Base-by-base conservation (phyloP, 2,888 invertebrate genomes). In the Pachycephus smyrnensis region DNA sequence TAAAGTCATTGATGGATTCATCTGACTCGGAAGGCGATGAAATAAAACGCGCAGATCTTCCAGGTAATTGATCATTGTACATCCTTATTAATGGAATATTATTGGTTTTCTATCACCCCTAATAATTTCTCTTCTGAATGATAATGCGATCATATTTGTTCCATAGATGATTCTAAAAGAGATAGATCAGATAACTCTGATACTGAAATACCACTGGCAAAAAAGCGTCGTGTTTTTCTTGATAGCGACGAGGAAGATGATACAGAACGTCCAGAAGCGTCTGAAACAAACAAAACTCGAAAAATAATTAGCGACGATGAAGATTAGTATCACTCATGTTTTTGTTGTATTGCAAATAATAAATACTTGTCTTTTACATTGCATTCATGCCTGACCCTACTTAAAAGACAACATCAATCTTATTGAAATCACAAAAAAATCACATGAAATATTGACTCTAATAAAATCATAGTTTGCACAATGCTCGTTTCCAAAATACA, bases 171-270 rank as follows among this genome's bases (percentile, higher is more conserved):
- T 15, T 68, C 75, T 0, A 90, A 91, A 74, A 84, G 89, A 82
- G 76, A 75, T 77, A 85, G 86, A 69, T 85, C 87, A 4, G 86
- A 87, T 15, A 83, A 83, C 77, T 88, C 89, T 6, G 89, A 88
- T 36, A 80, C 80, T 12, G 88, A 89, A 30, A 79, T 82, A 36
- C 87, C 87, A 6, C 78, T 77, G 33, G 77, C 80, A 36, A 91
- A 91, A 77, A 90, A 88, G 83, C 90, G 90, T 73, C 89, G 91
- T 35, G 76, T 91, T 32, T 78, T 91, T 37, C n/a, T n/a, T 55
- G 86, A 89, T 75, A 90, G 90, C 82, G 91, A 91, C 73, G 90
- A 91, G 31, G 91, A 90, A 76, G 83, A 83, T 9, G 86, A 81
- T 31, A 69, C 12, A 69, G 11, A 23, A 9, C 75, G 11, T 55